Evolutionary conservation across 2,113 vertebrate species (phyloP).

Genomic region (Pangasianodon hypophthalmus): DNA sequence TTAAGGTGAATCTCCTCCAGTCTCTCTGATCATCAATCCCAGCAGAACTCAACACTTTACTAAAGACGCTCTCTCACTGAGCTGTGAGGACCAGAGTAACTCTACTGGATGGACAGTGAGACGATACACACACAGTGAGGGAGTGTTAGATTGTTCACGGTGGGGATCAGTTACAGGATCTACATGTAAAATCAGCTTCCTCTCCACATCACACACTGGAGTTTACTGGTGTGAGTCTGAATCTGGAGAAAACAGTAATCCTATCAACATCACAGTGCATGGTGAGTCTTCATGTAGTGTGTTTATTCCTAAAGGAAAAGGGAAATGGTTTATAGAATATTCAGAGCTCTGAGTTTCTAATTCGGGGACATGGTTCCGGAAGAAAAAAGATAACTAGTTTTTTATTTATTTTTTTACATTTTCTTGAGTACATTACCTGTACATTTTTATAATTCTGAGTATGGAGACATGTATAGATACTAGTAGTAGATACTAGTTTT

Average conservation of each 20-base stretch:
- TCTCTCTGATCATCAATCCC: no score
- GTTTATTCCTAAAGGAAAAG: no score
- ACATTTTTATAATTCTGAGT: no score
- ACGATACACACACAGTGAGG: not conserved
- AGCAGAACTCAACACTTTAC: not conserved
- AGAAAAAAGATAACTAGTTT: no score
- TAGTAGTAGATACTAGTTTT: no score
- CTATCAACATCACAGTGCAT: not conserved
- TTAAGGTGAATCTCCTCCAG: no score
- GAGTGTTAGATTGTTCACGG: not conserved
- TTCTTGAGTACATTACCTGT: no score
- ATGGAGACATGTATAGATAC: no score
- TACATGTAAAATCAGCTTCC: not conserved
- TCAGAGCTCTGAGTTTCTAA: no score
- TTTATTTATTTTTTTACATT: no score
- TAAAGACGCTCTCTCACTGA: not conserved
- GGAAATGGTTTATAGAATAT: no score
- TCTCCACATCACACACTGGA: not conserved
- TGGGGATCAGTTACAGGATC: not conserved
- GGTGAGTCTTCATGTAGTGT: not conserved
- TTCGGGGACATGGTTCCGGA: no score
- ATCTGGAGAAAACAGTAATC: slow-evolving; percentile 2
- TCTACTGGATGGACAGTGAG: not conserved
- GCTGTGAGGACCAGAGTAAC: not conserved
- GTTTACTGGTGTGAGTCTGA: not conserved